phyloP scores from a whole-genome alignment of 2,113 vertebrate species.

The Mustela nigripes region DNA sequence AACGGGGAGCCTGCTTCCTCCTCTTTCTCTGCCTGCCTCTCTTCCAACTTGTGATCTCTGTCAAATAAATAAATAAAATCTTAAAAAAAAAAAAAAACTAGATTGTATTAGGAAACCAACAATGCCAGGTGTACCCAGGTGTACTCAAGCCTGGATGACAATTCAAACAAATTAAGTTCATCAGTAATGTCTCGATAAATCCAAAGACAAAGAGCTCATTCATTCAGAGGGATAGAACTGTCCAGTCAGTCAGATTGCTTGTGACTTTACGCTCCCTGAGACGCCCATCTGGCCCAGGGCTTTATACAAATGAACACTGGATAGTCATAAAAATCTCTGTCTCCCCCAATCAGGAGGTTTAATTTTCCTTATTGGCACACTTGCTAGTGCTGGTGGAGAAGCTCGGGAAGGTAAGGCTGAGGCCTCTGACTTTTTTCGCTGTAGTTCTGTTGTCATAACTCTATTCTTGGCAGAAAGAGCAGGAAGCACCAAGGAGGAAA shows the following conservation, averaged over 20 bases:
- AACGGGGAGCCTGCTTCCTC: no score
- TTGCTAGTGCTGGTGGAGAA: neutral
- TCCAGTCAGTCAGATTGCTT: neutral
- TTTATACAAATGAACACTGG: neutral
- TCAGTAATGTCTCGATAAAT: neutral
- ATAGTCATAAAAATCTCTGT: neutral
- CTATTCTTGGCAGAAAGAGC: neutral
- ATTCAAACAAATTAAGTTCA: conserved; percentile 10
- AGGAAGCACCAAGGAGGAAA: neutral
- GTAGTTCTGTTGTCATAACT: neutral
- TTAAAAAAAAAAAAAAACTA: neutral
- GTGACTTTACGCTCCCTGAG: neutral
- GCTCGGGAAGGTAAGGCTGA: neutral
- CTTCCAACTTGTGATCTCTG: no score
- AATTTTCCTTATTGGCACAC: neutral
- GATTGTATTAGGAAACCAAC: neutral
- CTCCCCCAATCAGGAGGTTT: neutral
- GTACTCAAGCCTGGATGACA: neutral
- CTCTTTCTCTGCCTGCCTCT: no score
- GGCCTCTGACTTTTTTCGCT: neutral
- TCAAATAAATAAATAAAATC: no score
- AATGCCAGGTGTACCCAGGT: neutral
- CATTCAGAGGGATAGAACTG: neutral
- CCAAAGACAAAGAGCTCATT: neutral
- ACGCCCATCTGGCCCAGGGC: neutral